phyloP scores from a whole-genome alignment of 1,140 invertebrate species.

The Hypothenemus hampei region DNA sequence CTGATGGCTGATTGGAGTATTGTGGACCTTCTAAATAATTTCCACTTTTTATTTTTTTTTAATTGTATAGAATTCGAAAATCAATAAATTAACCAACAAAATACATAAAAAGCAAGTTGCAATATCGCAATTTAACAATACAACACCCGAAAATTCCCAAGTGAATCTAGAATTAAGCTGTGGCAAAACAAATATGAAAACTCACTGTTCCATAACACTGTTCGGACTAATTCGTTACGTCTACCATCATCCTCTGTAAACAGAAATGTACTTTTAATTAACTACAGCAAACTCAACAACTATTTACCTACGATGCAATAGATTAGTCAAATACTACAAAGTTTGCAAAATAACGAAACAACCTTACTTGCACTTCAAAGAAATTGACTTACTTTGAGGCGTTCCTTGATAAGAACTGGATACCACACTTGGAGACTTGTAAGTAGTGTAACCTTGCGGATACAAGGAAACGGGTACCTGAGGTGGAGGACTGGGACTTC shows the following conservation, averaged over 20 bases:
- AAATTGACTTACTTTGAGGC: slow-evolving; percentile 50
- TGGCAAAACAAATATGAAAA: slow-evolving; percentile 35
- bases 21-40: slow-evolving; percentile 41
- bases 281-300: no score
- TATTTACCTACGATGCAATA: no score
- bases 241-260: slow-evolving; percentile 73
- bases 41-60: neutral
- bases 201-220: slow-evolving; percentile 74
- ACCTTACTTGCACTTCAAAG: no score
- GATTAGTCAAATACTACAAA: no score
- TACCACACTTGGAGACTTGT: slow-evolving; percentile 50
- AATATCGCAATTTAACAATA: neutral
- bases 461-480: slow-evolving; percentile 47
- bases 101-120: neutral
- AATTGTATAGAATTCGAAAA: no score
- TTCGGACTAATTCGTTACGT: slow-evolving; percentile 67
- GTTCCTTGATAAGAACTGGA: slow-evolving; percentile 45
- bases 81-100: no score
- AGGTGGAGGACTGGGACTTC: slow-evolving; percentile 64
- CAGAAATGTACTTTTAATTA: slow-evolving; percentile 38
- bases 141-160: slow-evolving; percentile 3
- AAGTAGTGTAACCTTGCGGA: slow-evolving; percentile 48
- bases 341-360: no score
- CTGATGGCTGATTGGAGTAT: slow-evolving; percentile 37
- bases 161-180: no score